phyloP scores from a whole-genome alignment of 2,113 vertebrate species.

The Falco punctatus region DNA sequence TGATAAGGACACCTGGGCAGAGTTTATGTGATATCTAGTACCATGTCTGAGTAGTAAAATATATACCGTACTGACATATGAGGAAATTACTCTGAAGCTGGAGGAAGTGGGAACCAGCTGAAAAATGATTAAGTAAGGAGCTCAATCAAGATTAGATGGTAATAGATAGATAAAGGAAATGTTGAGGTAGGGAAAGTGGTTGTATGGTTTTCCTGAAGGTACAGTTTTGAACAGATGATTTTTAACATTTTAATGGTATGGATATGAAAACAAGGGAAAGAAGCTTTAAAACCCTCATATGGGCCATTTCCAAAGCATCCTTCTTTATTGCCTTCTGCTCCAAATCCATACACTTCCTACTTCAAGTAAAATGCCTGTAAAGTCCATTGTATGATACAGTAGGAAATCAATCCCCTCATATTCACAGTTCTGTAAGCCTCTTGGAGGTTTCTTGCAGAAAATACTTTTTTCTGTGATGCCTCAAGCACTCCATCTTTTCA shows the following conservation, averaged over 20 bases:
- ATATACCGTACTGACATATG: not conserved
- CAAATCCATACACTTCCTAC: not conserved
- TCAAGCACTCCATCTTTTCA: not conserved
- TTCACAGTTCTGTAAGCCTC: not conserved
- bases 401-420: not conserved
- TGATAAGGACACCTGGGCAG: not conserved
- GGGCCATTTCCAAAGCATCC: not conserved
- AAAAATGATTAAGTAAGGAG: not conserved
- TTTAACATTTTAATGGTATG: not conserved
- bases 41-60: not conserved
- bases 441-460: not conserved
- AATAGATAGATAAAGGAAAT: not conserved
- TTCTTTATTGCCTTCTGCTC: not conserved
- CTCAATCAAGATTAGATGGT: not conserved
- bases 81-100: not conserved
- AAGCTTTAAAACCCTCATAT: not conserved
- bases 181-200: not conserved
- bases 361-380: not conserved
- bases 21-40: not conserved
- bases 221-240: not conserved
- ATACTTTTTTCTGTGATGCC: not conserved
- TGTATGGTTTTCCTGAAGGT: not conserved
- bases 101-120: not conserved
- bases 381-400: not conserved
- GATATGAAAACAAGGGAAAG: not conserved